Conservation (phyloP, 2,888 invertebrate genomes). For the Oscheius sp. region DNA sequence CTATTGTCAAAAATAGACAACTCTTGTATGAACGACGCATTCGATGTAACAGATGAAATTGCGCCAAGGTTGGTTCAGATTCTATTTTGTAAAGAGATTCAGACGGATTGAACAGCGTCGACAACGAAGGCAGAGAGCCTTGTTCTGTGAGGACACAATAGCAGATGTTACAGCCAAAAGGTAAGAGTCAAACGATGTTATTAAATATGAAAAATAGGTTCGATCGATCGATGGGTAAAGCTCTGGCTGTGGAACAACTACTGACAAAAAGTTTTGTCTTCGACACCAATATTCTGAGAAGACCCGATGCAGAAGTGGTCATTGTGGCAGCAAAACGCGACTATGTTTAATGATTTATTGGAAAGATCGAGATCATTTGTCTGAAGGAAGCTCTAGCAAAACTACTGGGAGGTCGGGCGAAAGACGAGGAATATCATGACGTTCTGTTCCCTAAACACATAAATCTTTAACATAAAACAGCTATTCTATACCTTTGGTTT, state of each 20-base stretch:
- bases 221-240: conserved; percentile 51
- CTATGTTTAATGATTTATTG: conserved; percentile 40
- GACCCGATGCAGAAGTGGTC: conserved; percentile 41
- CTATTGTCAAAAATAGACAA: conserved; percentile 1
- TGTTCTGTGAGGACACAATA: conserved; percentile 40
- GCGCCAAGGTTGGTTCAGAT: conserved; percentile 33
- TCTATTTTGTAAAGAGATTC: conserved; percentile 6
- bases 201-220: conserved; percentile 38
- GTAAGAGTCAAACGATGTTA: conserved; percentile 21
- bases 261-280: conserved; percentile 49
- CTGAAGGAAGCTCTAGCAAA: conserved; percentile 44
- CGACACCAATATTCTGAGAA: conserved; percentile 43
- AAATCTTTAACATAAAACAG: neutral
- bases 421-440: conserved; percentile 53
- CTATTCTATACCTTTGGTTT: conserved; percentile 42
- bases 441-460: conserved; percentile 49
- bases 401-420: conserved; percentile 54
- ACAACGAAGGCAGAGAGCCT: conserved; percentile 41
- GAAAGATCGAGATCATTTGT: conserved; percentile 37
- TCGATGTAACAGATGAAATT: conserved; percentile 48
- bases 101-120: conserved; percentile 53
- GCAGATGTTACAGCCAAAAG: conserved; percentile 47
- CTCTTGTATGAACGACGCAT: conserved; percentile 44
- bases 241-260: conserved; percentile 56
- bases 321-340: conserved; percentile 51